These are phyloP conservation scores for Polydesmus complanatus DNA, from an alignment of 2,888 invertebrate genomes.

Conservation along the genomic window DNA sequence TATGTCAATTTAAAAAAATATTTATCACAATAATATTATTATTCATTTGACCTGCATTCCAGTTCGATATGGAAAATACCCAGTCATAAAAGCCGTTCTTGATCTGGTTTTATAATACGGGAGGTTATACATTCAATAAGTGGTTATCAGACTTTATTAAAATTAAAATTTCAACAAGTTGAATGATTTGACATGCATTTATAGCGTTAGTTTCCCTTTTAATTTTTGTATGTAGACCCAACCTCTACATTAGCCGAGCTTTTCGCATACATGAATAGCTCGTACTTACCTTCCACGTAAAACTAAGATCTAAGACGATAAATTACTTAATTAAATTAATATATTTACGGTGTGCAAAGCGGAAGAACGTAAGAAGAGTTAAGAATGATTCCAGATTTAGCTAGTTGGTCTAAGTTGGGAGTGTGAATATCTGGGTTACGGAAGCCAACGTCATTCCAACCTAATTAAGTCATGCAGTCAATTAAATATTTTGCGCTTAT, in stretches of 20 bases:
- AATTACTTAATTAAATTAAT: too few species aligned
- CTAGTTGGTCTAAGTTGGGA: slow-evolving; percentile 32
- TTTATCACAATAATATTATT: not conserved
- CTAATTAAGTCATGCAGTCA: slow-evolving; percentile 20
- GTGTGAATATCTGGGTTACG: slow-evolving; percentile 32
- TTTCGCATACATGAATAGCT: too few species aligned
- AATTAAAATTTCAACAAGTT: too few species aligned
- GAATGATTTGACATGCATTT: too few species aligned
- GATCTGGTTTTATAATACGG: slow-evolving; percentile 26
- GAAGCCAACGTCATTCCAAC: slow-evolving; percentile 35
- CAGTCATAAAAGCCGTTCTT: slow-evolving; percentile 30
- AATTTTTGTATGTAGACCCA: too few species aligned
- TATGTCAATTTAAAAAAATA: not conserved
- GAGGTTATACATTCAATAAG: too few species aligned
- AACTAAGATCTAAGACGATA: too few species aligned
- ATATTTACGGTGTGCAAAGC: slow-evolving; percentile 35
- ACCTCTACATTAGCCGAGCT: too few species aligned
- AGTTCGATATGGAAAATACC: slow-evolving; percentile 29
- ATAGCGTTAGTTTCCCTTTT: too few species aligned
- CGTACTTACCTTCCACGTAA: too few species aligned
- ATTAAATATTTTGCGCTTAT: not conserved
- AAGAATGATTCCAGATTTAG: slow-evolving; percentile 29
- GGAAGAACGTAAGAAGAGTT: slow-evolving; percentile 34
- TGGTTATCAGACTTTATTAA: too few species aligned
- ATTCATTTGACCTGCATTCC: slow-evolving; percentile 27